Base-by-base conservation (phyloP, 2,888 invertebrate genomes). In the Diadegma fenestrale region DNA sequence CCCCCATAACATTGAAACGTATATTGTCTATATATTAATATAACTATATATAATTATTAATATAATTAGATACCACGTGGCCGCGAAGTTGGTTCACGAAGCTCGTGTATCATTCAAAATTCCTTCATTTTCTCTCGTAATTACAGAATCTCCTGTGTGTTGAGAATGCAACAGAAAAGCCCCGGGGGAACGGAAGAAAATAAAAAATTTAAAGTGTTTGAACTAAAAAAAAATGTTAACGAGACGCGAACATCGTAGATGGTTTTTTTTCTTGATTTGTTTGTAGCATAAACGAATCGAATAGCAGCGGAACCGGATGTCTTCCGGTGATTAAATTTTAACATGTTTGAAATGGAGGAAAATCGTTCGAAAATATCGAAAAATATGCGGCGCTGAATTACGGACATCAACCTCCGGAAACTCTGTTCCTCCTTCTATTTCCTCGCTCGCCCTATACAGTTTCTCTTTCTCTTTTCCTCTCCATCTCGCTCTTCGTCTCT, bases 131-230 rank as follows among this genome's bases (percentile, higher is more conserved):
- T 33, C 33, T 71, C 71, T 37, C 33, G n/a, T 71, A 10, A 71
- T 71, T 33, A 51, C 26, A 30, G n/a, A 33, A 51, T 48, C 33
- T 19, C 51, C 17, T 37, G 37, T 33, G 71, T 33, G 12, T 33
- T 48, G 33, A 51, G 51, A 48, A 71, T 51, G 71, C 51, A 71
- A 51, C 19, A 71, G 51, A 71, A 71, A 71, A 71, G 71, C 48
- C 30, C 19, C n/a, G n/a, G 30, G 30, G 71, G n/a, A 71, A 51
- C 10, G 51, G 48, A 45, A 14, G 30, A 17, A 48, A 22, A 30
- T 45, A 6, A 69, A 48, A 69, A 30, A 30, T 14, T 4, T 5
- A 3, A 58, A 14, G 10, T 26, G 10, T 26, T n/a, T 33, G 33
- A 2, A 33, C 33, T 30, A 30, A 30, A 37, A 37, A 37, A 8